Conservation (phyloP, 2,888 invertebrate genomes). For the Cantharis lateralis region DNA sequence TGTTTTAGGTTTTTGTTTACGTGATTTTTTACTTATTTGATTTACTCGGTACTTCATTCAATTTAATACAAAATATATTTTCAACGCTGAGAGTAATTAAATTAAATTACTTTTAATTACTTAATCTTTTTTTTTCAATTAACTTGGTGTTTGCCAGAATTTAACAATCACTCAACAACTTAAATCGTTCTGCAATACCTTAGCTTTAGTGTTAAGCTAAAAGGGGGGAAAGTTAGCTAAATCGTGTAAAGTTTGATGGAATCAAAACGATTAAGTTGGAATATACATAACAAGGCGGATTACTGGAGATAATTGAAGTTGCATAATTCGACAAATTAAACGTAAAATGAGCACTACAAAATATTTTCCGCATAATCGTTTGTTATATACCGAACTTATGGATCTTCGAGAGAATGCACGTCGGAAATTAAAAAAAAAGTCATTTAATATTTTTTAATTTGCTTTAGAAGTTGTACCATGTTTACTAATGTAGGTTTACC, state of each 20-base stretch:
- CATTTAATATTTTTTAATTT: not conserved
- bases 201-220: not conserved
- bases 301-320: not conserved
- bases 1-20: slow-evolving; percentile 48
- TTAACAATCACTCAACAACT: not conserved
- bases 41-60: slow-evolving; percentile 32
- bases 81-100: not conserved
- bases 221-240: not conserved
- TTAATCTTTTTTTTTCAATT: not conserved
- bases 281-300: not conserved
- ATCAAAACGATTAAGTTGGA: not conserved
- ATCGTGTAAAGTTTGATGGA: not conserved
- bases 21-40: slow-evolving; percentile 51
- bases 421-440: not conserved
- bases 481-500: not conserved
- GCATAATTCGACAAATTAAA: not conserved
- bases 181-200: not conserved
- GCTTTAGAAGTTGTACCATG: not conserved
- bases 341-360: not conserved
- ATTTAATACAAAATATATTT: not conserved
- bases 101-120: not conserved
- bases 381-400: not conserved
- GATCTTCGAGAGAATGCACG: no score
- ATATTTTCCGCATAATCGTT: not conserved
- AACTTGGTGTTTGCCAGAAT: not conserved